Conservation (phyloP, 1,140 invertebrate species). For the Stegodyphus dumicola region DNA sequence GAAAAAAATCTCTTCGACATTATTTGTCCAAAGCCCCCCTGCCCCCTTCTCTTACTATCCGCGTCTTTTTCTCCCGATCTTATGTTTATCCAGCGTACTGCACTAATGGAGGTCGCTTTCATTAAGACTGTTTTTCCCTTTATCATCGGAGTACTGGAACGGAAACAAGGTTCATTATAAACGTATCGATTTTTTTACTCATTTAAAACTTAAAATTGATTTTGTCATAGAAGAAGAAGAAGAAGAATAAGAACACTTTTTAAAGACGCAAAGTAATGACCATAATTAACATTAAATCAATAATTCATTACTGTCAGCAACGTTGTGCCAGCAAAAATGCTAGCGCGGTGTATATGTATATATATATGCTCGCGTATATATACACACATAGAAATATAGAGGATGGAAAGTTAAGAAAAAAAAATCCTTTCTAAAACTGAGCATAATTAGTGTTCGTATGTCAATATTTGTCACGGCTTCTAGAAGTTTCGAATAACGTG, state of each 20-base stretch:
- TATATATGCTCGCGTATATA: conserved; percentile 26
- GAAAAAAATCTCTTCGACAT: conserved; percentile 43
- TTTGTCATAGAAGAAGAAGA: conserved; percentile 61
- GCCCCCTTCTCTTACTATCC: neutral
- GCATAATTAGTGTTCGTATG: conserved; percentile 61
- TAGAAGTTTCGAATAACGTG: conserved; percentile 56
- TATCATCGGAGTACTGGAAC: conserved; percentile 54
- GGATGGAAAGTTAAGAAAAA: conserved; percentile 11
- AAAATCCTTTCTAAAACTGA: conserved; percentile 56
- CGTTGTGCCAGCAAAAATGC: conserved; percentile 40
- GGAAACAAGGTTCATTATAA: conserved; percentile 60
- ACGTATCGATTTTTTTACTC: conserved; percentile 61
- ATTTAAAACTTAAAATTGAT: conserved; percentile 62
- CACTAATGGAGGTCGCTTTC: conserved; percentile 58
- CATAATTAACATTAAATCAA: conserved; percentile 62
- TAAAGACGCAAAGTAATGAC: conserved; percentile 61
- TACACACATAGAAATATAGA: conserved; percentile 29
- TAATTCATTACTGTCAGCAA: conserved; percentile 60
- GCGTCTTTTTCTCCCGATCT: conserved; percentile 34
- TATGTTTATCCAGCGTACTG: conserved; percentile 56
- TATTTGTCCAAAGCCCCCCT: conserved; percentile 51
- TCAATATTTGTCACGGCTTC: conserved; percentile 59
- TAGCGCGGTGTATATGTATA: conserved; percentile 21
- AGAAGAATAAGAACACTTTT: conserved; percentile 61
- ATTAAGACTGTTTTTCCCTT: conserved; percentile 61